Evolutionary conservation across 2,113 vertebrate species (phyloP), one percentile per base, ranked within the genome.

Genomic region (Callorhinus ursinus): DNA sequence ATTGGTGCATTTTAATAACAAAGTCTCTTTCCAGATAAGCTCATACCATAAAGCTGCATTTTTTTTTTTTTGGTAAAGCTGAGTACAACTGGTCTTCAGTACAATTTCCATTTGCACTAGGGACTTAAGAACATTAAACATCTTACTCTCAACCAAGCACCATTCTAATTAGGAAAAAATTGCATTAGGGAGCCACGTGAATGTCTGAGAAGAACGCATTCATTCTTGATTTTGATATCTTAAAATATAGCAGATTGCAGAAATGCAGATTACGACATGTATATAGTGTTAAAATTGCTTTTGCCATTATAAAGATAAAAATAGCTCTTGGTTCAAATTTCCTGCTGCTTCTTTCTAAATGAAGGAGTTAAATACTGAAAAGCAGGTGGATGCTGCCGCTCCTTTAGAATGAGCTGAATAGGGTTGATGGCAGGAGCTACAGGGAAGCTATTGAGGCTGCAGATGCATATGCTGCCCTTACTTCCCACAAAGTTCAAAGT

Each of bases 371-470:
- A 99, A 99, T 98, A 98, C 98, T 98, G 98, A 98, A 99, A 99
- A 98, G 98, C 99, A 99, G 99, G 99, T 99, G 99, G 99, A 98
- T 98, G 98, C 98, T 97, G 98, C 98, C 92, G 97, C 98, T 99
- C 98, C 98, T 99, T 99, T 99, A 98, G 98, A 98, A 99, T 98
- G 90, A 98, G 98, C 98, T 99, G 98, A 99, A 99, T 99, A 99
- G 99, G 96, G 97, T 98, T 98, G 98, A 99, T 98, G 98, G 98
- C 98, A 98, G 98, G 98, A 99, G 97, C 99, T 98, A 98, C 99
- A 96, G 99, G 99, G 99, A 99, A 99, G 98, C 99, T 98, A 99
- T 99, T 99, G 99, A 99, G 98, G 97, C 98, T 98, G 98, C 99
- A 99, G 99, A 99, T 99, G 99, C 98, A 99, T 98, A 98, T 95